phyloP scores from a whole-genome alignment of 2,797 vertebrate genomes.

The Enteromius afrohamiltoni region DNA sequence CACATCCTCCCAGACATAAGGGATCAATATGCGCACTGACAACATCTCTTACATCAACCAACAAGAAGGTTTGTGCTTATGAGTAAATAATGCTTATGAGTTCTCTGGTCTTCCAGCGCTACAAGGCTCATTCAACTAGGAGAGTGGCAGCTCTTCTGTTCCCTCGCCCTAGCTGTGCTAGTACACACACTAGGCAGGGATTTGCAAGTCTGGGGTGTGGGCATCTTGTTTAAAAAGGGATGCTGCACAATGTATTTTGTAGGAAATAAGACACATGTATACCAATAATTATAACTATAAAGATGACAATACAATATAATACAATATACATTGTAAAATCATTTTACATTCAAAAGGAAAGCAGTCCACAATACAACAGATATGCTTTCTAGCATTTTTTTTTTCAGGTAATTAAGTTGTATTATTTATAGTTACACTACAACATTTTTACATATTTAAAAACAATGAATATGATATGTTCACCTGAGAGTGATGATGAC shows the following conservation, averaged over 20 bases:
- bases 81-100: too few relatives aligned
- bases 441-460: not conserved
- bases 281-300: not conserved
- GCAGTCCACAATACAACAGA: not conserved
- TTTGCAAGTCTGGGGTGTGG: too few relatives aligned
- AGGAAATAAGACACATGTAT: not conserved
- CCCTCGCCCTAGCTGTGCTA: too few relatives aligned
- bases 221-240: not conserved
- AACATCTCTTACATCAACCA: too few relatives aligned
- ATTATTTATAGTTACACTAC: not conserved
- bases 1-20: too few relatives aligned
- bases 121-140: too few relatives aligned
- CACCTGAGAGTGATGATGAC: constrained; percentile 27
- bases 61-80: too few relatives aligned
- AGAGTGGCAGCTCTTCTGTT: too few relatives aligned
- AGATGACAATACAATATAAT: not conserved
- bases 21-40: too few relatives aligned
- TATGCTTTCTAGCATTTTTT: not conserved
- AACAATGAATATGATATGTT: constrained; percentile 38
- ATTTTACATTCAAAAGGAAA: not conserved
- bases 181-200: too few relatives aligned
- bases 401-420: not conserved
- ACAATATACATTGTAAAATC: not conserved
- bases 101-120: too few relatives aligned
- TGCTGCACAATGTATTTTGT: not conserved